Base-by-base conservation (phyloP, 2,797 vertebrate genomes). In the Intellagama lesueurii region DNA sequence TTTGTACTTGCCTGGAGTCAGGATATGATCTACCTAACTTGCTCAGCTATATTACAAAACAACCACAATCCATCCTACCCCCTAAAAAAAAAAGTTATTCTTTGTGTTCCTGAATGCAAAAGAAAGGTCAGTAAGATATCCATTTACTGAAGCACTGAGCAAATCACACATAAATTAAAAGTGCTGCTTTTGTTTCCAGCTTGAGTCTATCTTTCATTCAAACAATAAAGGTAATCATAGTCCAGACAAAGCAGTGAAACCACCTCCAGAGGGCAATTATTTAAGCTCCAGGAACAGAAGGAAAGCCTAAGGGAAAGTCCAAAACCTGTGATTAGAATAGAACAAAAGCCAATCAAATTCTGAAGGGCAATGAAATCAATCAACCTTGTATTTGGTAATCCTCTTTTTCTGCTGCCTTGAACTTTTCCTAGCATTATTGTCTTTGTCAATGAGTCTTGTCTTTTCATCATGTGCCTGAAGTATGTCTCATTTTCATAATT, bases 221-320 rank as follows among this genome's bases (percentile, higher is more conserved):
- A 47, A 30, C 66, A 56, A 64, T 68, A 68, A 60, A 86, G 35
- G 24, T 86, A 86, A 86, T 86, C 85, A 78, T 75, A 86, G 73
- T 30, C 68, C 75, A 47, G 49, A 85, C 52, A 85, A 30, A 75
- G 83, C 49, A 56, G 24, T 85, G 30, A n/a, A 86, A 78, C 47
- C 26, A 64, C 64, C 44, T 22, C 85, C 75, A 68, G 56, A 49
- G 75, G 84, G 85, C 77, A 32, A 86, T 78, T 78, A 47, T 49
- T 78, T 66, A 86, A 75, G 44, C 60, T 86, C 75, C 35, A 77
- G 85, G 60, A 68, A 78, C 32, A n/a, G 56, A 0, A 5, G 60
- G 16, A 66, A 86, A 66, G 35, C 75, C 84, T 60, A n/a, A 32
- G 73, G 24, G 35, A 64, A 49, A 47, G 56, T 77, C 77, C 44